Evolutionary conservation across 2,113 vertebrate genomes (phyloP), one percentile per base, ranked within the genome.

Genomic region (Nothobranchius furzeri): DNA sequence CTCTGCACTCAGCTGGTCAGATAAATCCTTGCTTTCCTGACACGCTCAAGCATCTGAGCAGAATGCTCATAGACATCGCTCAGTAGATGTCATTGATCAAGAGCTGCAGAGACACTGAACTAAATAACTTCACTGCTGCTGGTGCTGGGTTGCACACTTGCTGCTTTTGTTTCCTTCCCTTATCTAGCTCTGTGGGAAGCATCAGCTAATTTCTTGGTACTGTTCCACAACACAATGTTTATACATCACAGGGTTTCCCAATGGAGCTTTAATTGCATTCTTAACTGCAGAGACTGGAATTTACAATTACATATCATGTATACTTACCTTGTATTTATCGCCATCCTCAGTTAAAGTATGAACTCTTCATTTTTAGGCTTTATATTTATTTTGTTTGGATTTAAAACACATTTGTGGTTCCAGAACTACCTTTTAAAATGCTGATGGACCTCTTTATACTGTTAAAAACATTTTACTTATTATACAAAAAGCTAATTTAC

Each of bases 51-150:
- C 45, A 55, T 70, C 64, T 73, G 51, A 82, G 71, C 54, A 42
- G 66, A 76, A 78, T 82, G 75, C 24, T 60, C 52, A 52, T 35
- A 30, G 70, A 82, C 81, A 75, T 73, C 65, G 37, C 49, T 75
- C 68, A 52, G 62, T 59, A 73, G 75, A 72, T 64, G 65, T 70
- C 70, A 68, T 66, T 67, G 70, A 76, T 87, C 65, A 77, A 65
- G 62, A 30, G 17, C 47, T 40, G 63, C 51, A 62, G 51, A 76
- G 70, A 64, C 67, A 63, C 65, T 65, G 54, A 79, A 84, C 60
- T 70, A 70, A 76, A 84, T 80, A 70, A 72, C 68, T 60, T 81
- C 69, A 40, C 72, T 30, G 70, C 36, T 54, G 48, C 60, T 40
- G 37, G 47, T 58, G 37, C 36, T 40, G 56, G 57, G 50, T 55